Percentiles rank a stretch among this genome's conserved stretches.
These are phyloP conservation scores for Sebastes itinus DNA, from an alignment of 2,797 vertebrate genomes.

Conservation along the genomic window DNA sequence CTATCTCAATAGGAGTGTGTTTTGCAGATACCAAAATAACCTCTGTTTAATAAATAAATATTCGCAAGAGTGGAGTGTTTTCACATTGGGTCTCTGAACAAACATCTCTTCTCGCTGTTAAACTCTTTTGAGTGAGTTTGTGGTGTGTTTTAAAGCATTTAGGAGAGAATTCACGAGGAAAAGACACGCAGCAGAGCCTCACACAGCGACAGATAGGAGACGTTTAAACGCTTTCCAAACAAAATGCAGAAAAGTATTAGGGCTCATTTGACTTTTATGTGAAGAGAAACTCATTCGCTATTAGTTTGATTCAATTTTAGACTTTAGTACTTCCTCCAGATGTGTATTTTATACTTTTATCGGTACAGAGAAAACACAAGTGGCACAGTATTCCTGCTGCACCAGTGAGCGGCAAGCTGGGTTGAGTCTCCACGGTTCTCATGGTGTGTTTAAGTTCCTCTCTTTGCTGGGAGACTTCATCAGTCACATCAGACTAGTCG, in stretches of 20 bases:
- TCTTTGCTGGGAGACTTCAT: not conserved
- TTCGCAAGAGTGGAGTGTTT: rapidly evolving
- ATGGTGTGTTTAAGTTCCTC: not conserved
- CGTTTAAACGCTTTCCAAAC: not conserved
- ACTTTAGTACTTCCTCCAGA: rapidly evolving
- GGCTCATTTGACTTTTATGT: rapidly evolving
- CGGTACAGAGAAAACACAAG: conserved; percentile 41
- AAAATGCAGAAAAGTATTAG: rapidly evolving
- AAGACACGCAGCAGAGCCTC: not conserved
- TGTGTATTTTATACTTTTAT: not conserved
- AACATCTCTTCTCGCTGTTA: not conserved
- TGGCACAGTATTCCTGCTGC: not conserved
- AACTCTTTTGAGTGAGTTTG: rapidly evolving
- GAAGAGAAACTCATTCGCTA: not conserved
- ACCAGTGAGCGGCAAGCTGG: not conserved
- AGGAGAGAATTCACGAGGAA: not conserved
- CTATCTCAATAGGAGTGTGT: not conserved
- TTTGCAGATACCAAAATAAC: not conserved
- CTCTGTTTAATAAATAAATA: not conserved
- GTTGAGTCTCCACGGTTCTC: not conserved
- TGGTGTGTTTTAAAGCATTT: not conserved
- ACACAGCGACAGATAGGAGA: rapidly evolving
- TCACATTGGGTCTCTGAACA: not conserved
- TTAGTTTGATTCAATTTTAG: rapidly evolving
- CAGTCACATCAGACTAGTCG: not conserved